Base-by-base conservation (phyloP, 1,140 invertebrate species). In the Drosophila lowei region DNA sequence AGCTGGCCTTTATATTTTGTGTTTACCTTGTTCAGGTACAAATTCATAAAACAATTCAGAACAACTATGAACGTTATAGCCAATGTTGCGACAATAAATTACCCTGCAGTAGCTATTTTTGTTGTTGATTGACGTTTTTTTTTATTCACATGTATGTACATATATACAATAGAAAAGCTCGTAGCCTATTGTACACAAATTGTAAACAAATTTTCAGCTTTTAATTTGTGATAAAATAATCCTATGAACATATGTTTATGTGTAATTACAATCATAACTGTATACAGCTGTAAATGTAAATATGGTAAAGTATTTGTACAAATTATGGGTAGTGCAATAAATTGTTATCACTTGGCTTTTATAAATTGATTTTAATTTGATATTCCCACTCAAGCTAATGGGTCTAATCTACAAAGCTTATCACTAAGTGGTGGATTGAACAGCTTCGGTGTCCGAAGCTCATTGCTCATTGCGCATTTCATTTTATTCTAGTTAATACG, bases 291-390 rank as follows among this genome's bases (percentile, higher is more conserved):
- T 34, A 34, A 8, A 55, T 55, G 50, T 30, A 5, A 8, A 16
- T 28, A 57, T 21, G 18, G 2, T 6, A 11, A 9, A n/a, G 3
- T 46, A 18, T 50, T 9, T 43, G 28, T 43, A 6, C 11, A 18
- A 42, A 42, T 25, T 67, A 34, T 57, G 13, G 42, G 8, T 28
- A 44, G 61, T n/a, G 49, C 28, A 53, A 47, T 42, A 48, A 71
- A 34, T 25, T 38, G 50, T 43, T 56, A 72, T 72, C 70, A 50
- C 25, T 48, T n/a, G 28, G 8, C 16, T 47, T 41, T 49, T 50
- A 50, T 72, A 72, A 72, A 72, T 72, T 44, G 68, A 68, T 72
- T 72, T 72, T 72, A 72, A 61, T 72, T 72, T 72, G 28, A 72
- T 72, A 72, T 41, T 54, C 50, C 50, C 70, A 72, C 52, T 72